These are phyloP conservation scores for Albula goreensis DNA, from an alignment of 2,113 vertebrate species.

Conservation along the genomic window DNA sequence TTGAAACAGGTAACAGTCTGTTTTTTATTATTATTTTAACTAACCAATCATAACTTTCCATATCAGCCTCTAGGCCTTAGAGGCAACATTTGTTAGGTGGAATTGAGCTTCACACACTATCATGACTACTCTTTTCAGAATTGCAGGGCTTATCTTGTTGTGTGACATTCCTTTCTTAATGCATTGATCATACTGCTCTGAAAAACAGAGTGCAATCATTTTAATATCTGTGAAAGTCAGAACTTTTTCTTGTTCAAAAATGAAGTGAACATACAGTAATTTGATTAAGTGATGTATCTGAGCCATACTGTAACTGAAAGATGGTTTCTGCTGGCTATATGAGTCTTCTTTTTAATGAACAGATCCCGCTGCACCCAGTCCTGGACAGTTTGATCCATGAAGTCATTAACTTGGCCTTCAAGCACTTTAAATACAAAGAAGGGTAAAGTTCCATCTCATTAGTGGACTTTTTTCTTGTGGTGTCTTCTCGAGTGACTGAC, in stretches of 20 bases:
- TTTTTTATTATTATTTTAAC: slow-evolving; percentile 33
- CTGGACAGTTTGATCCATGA: slow-evolving; percentile 95
- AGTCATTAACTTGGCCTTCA: slow-evolving; percentile 95
- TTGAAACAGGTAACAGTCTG: slow-evolving; percentile 84
- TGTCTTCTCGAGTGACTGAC: neutral
- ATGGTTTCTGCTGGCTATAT: slow-evolving; percentile 16
- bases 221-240: neutral
- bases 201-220: neutral
- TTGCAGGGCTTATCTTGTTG: neutral
- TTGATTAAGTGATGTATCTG: neutral
- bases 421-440: slow-evolving; percentile 99
- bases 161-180: neutral
- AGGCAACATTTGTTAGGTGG: neutral
- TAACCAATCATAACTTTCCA: neutral
- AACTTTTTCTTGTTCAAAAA: neutral
- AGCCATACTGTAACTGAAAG: neutral
- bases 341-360: slow-evolving; percentile 46
- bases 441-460: slow-evolving; percentile 75
- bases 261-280: neutral
- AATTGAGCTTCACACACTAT: neutral
- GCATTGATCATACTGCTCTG: neutral
- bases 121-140: neutral
- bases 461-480: neutral
- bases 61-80: too few species aligned
- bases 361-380: slow-evolving; percentile 96